Evolutionary conservation across 2,113 vertebrate genomes (phyloP).

Genomic region (Pygathrix nemaeus): DNA sequence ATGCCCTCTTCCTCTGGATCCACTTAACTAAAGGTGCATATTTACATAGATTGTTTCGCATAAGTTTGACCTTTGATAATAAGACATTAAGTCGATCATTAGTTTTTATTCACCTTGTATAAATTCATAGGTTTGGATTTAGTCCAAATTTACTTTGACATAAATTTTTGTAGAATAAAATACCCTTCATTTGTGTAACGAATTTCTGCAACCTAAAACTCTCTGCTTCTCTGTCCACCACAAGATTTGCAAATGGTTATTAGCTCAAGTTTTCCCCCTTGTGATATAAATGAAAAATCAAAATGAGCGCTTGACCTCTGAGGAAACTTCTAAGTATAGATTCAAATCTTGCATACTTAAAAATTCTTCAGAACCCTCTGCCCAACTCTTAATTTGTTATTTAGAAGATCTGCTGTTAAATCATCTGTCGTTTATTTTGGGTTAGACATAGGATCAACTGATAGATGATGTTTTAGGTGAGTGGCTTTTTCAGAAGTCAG

Average conservation of each 20-base stretch:
- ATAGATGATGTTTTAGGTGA: slow-evolving; percentile 19
- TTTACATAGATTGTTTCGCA: background rate
- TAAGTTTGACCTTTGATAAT: background rate
- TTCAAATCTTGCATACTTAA: background rate
- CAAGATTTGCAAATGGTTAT: background rate
- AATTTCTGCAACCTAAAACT: slow-evolving; percentile 13
- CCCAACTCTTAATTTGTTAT: background rate
- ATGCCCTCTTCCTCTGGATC: background rate
- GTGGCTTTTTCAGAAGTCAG: slow-evolving; percentile 12
- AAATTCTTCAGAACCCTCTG: background rate
- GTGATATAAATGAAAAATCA: background rate
- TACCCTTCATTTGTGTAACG: background rate
- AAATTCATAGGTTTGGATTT: background rate
- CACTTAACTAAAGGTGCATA: background rate
- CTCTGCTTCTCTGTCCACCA: background rate
- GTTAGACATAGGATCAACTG: background rate
- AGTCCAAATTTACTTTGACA: background rate
- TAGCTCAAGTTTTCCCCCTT: background rate
- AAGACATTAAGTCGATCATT: background rate
- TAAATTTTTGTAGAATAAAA: slow-evolving; percentile 38
- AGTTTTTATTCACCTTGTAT: background rate
- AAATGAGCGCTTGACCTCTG: background rate
- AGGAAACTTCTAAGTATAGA: background rate
- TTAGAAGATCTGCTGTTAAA: background rate
- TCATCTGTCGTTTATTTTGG: background rate